Evolutionary conservation across 2,113 vertebrate genomes (phyloP).

Genomic region (Montifringilla adamsi): DNA sequence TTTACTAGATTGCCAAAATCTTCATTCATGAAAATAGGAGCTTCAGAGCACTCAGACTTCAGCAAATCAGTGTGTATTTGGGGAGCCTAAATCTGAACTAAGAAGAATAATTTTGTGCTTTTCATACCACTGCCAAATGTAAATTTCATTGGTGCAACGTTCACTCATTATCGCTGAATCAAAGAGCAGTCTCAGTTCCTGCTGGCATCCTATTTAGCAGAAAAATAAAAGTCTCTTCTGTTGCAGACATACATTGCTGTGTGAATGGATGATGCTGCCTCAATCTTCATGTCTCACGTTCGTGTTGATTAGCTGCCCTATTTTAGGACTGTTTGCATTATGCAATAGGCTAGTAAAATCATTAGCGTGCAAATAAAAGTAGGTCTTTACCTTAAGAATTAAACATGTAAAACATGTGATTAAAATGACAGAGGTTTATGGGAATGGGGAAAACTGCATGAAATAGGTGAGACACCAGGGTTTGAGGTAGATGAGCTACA

Average conservation of each 20-base stretch:
- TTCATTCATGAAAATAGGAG: not conserved
- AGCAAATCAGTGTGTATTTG: not conserved
- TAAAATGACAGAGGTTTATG: not conserved
- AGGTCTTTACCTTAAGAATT: not conserved
- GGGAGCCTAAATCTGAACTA: not conserved
- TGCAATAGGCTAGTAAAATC: not conserved
- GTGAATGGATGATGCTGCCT: not conserved
- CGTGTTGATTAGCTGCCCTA: not conserved
- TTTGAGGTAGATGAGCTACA: not conserved
- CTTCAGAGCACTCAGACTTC: not conserved
- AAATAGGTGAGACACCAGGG: not conserved
- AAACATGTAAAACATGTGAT: not conserved
- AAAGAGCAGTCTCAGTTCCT: constrained; percentile 48
- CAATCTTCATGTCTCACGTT: not conserved
- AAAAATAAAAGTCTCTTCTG: not conserved
- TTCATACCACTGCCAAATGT: constrained; percentile 12
- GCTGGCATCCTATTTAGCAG: constrained; percentile 31
- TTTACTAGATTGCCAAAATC: constrained; percentile 13
- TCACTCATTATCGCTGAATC: constrained; percentile 48
- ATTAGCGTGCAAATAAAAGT: not conserved
- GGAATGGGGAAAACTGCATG: not conserved
- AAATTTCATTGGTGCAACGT: constrained; percentile 1
- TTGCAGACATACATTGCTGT: not conserved
- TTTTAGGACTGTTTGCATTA: not conserved
- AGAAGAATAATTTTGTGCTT: not conserved